phyloP scores from a whole-genome alignment of 2,797 vertebrate species.

The Fundulus diaphanus region DNA sequence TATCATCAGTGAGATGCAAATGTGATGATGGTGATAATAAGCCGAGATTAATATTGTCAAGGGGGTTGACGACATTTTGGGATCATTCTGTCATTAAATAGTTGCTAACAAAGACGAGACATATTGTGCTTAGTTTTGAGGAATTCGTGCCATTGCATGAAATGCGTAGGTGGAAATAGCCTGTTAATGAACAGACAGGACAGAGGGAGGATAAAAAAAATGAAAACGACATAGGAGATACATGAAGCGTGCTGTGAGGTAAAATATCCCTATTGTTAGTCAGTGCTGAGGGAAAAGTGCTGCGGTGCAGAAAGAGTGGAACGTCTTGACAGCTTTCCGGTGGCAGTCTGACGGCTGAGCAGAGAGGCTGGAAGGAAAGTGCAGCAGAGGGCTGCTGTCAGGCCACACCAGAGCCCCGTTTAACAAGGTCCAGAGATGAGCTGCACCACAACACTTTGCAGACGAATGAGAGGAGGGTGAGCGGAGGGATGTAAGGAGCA shows the following conservation, averaged over 20 bases:
- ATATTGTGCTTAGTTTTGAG: constrained; percentile 53
- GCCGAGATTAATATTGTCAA: constrained; percentile 60
- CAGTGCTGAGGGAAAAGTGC: constrained; percentile 72
- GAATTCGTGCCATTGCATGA: constrained; percentile 65
- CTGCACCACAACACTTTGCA: constrained; percentile 69
- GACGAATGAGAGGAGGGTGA: constrained; percentile 53
- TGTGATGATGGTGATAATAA: constrained; percentile 49
- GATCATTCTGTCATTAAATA: constrained; percentile 66
- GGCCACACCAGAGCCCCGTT: constrained; percentile 82
- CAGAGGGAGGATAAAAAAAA: constrained; percentile 15
- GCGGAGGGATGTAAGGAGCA: constrained; percentile 34
- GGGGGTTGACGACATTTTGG: constrained; percentile 62
- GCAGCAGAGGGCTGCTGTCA: constrained; percentile 83
- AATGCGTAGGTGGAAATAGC: constrained; percentile 68
- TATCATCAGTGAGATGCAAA: constrained; percentile 43
- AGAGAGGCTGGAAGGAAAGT: constrained; percentile 79
- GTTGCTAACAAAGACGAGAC: constrained; percentile 69
- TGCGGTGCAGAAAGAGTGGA: constrained; percentile 80
- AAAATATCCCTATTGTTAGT: constrained; percentile 83
- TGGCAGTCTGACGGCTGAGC: constrained; percentile 79
- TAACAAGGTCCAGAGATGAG: constrained; percentile 83
- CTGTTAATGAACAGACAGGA: constrained; percentile 80
- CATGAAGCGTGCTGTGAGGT: constrained; percentile 68
- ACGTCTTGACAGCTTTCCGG: constrained; percentile 83
- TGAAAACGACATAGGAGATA: constrained; percentile 67